Evolutionary conservation across 2,797 vertebrate species (phyloP).

Genomic region (Epinephelus awoara): DNA sequence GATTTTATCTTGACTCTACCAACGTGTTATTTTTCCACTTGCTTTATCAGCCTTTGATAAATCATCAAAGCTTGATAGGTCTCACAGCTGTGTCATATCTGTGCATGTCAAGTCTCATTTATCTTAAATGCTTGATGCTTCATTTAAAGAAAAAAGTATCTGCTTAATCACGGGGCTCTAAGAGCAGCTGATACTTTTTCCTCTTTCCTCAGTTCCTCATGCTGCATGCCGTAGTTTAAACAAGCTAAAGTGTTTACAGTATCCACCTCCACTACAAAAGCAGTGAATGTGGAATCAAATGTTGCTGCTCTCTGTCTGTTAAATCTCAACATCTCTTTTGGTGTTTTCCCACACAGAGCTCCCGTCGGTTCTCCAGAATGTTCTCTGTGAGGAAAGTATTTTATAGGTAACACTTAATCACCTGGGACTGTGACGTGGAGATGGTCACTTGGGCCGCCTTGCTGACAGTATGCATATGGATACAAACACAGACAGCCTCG

Average conservation of each 20-base stretch:
- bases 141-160: not conserved
- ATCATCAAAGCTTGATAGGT: not conserved
- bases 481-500: constrained; percentile 71
- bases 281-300: constrained; percentile 11
- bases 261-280: constrained; percentile 16
- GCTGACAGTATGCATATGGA: constrained; percentile 82
- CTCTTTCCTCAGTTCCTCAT: constrained; percentile 13
- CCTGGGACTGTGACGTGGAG: constrained; percentile 75
- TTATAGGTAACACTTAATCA: constrained; percentile 71
- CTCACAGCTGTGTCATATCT: not conserved
- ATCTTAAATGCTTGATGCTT: not conserved
- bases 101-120: not conserved
- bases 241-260: constrained; percentile 48
- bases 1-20: constrained; percentile 32
- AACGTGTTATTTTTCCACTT: constrained; percentile 32
- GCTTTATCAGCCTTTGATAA: not conserved
- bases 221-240: constrained; percentile 32
- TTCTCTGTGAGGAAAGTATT: constrained; percentile 49
- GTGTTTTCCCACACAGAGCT: constrained; percentile 63
- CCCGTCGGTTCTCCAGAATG: constrained; percentile 73
- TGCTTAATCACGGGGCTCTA: not conserved
- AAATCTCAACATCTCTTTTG: constrained; percentile 54
- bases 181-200: constrained; percentile 6
- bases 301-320: constrained; percentile 24
- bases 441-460: constrained; percentile 81